Evolutionary conservation across 2,888 invertebrate genomes (phyloP).

Genomic region (Sturmia bella): DNA sequence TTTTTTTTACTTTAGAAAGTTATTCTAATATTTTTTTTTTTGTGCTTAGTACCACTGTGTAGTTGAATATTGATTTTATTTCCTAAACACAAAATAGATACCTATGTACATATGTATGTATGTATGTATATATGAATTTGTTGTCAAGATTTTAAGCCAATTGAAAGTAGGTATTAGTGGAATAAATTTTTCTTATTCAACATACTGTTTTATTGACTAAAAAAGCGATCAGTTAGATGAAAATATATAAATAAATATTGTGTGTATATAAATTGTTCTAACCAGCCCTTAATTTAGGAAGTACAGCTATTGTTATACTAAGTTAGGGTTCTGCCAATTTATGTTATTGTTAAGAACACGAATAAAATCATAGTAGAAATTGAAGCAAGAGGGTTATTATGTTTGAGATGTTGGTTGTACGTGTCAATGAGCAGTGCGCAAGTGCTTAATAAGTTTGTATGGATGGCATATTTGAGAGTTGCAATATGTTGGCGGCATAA

Average conservation of each 20-base stretch:
- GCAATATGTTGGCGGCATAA: constrained; percentile 63
- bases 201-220: not conserved
- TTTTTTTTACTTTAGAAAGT: not conserved
- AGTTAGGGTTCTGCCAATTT: constrained; percentile 2
- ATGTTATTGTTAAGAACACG: constrained; percentile 23
- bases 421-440: constrained; percentile 49
- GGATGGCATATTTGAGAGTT: constrained; percentile 50
- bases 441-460: constrained; percentile 40
- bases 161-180: not conserved
- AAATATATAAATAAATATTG: constrained; percentile 2
- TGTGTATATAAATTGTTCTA: too few species aligned
- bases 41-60: constrained; percentile 15
- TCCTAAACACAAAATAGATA: not conserved
- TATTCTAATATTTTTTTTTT: not conserved
- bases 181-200: not conserved
- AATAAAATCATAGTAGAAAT: constrained; percentile 23
- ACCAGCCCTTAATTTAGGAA: not conserved
- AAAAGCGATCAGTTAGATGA: not conserved
- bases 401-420: constrained; percentile 15
- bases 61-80: constrained; percentile 45
- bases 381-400: constrained; percentile 46
- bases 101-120: not conserved
- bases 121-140: not conserved
- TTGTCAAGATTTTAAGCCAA: not conserved
- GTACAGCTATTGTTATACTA: constrained; percentile 6